Conservation (phyloP, 2,113 vertebrate genomes). For the Ivindomyrus marchei region DNA sequence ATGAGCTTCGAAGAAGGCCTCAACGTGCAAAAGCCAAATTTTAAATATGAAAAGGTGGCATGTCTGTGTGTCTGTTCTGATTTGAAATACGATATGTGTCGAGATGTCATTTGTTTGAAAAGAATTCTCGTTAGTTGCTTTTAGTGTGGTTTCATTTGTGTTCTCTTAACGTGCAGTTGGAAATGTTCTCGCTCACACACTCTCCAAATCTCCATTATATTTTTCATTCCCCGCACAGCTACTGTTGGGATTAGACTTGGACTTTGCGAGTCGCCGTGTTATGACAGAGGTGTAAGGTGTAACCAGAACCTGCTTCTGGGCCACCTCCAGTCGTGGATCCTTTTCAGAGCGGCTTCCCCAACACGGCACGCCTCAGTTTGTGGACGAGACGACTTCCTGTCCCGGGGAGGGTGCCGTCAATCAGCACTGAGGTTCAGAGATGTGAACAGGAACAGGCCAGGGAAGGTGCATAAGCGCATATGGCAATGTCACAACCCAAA, state of each 20-base stretch:
- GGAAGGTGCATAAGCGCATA: not conserved
- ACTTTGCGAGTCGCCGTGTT: conserved; percentile 37
- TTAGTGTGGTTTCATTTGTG: no score
- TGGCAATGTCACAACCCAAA: not conserved
- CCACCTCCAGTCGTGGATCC: conserved; percentile 47
- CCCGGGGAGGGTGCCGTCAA: conserved; percentile 38
- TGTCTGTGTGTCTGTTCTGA: not conserved
- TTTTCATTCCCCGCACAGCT: not conserved
- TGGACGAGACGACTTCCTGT: conserved; percentile 31
- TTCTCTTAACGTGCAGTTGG: not conserved
- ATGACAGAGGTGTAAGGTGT: conserved; percentile 39
- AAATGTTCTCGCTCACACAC: no score
- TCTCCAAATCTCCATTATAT: not conserved
- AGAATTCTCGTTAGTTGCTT: not conserved
- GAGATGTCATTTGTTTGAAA: not conserved
- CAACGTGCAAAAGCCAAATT: not conserved
- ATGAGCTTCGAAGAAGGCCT: not conserved
- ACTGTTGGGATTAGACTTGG: conserved; percentile 23
- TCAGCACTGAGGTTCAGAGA: conserved; percentile 26
- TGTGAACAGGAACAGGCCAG: not conserved
- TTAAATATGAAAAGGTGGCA: not conserved
- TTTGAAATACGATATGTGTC: not conserved
- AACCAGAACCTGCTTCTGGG: conserved; percentile 39
- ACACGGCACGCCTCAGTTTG: conserved; percentile 47
- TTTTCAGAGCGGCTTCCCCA: conserved; percentile 40